These are phyloP conservation scores for Antennarius maculatus DNA, from an alignment of 2,797 vertebrate genomes.

Conservation along the genomic window DNA sequence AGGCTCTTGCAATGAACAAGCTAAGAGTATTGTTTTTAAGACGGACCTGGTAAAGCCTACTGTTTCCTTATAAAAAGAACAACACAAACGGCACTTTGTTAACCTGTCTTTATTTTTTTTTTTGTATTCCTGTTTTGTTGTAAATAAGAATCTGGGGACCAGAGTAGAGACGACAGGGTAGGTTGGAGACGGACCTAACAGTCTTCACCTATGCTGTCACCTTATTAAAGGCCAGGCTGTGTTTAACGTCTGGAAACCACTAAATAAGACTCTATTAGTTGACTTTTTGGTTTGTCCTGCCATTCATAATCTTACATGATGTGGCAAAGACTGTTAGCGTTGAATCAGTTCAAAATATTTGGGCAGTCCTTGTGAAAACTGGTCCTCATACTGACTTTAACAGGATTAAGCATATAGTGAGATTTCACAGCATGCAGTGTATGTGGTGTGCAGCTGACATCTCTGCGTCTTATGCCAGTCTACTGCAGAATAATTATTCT, in stretches of 20 bases:
- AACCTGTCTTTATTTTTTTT: conserved; percentile 8
- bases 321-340: too few relatives aligned
- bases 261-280: neutral
- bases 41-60: neutral
- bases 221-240: neutral
- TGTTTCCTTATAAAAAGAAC: conserved; percentile 11
- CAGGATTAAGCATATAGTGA: neutral
- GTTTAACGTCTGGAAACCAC: neutral
- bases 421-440: neutral
- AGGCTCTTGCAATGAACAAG: too few relatives aligned
- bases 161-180: conserved; percentile 23
- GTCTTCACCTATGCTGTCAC: neutral
- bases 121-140: conserved; percentile 31
- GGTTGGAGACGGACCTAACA: neutral
- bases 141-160: conserved; percentile 61
- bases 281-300: neutral
- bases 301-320: neutral
- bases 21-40: neutral
- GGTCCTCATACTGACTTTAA: neutral
- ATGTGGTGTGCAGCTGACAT: neutral
- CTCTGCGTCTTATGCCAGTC: neutral
- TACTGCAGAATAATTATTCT: neutral
- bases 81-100: conserved; percentile 61
- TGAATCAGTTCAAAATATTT: too few relatives aligned
- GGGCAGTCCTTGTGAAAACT: too few relatives aligned